A percentile compares a stretch with the other conserved stretches of the same genome.
phyloP scores from a whole-genome alignment of 2,113 vertebrate species.

The Aythya baeri region DNA sequence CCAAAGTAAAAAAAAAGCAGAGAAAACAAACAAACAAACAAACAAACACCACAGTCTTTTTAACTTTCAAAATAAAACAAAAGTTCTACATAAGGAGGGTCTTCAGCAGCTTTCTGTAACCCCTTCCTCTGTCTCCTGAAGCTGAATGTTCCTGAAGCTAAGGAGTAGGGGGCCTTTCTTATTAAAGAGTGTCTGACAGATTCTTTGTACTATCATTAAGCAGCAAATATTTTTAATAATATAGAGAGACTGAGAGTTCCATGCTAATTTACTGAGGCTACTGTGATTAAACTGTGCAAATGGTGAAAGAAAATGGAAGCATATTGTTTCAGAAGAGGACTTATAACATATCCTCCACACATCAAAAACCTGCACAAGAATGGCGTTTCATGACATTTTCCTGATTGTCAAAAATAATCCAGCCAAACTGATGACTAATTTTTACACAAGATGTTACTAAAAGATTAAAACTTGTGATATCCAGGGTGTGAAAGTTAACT shows the following conservation, averaged over 20 bases:
- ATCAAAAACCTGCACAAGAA: background rate
- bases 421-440: conserved; percentile 36
- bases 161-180: background rate
- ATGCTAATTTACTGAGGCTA: background rate
- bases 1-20: background rate
- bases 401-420: conserved; percentile 43
- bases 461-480: conserved; percentile 57
- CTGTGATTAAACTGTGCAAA: background rate
- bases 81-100: background rate
- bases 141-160: background rate
- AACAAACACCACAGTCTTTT: background rate
- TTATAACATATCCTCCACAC: background rate
- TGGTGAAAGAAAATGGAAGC: background rate
- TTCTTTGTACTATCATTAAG: background rate
- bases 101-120: background rate
- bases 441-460: conserved; percentile 37
- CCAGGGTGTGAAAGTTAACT: conserved; percentile 48
- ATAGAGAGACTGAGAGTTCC: background rate
- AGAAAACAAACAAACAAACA: background rate
- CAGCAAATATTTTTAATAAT: background rate
- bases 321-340: background rate
- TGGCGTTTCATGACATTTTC: background rate
- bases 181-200: background rate
- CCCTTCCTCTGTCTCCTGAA: background rate
- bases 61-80: background rate